These are phyloP conservation scores for Nycticorax nycticorax DNA, from an alignment of 2,113 vertebrate genomes.

Conservation along the genomic window DNA sequence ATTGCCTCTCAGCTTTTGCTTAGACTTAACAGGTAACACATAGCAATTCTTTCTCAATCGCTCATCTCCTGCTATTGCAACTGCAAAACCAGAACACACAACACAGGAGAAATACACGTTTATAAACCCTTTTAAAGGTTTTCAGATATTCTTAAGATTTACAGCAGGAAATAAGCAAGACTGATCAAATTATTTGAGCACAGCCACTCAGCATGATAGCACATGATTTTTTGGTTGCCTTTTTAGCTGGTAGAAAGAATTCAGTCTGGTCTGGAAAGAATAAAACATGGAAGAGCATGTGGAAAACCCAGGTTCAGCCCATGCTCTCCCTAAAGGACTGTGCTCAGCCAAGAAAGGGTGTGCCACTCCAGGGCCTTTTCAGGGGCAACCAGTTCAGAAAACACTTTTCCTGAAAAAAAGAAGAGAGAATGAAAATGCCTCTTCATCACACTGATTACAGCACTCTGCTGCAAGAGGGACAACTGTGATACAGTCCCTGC, in stretches of 20 bases:
- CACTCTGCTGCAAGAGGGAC: neutral
- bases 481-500: neutral
- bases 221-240: neutral
- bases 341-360: neutral
- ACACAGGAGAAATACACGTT: neutral
- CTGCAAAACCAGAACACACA: neutral
- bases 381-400: neutral
- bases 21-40: neutral
- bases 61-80: neutral
- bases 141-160: neutral
- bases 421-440: neutral
- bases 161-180: neutral
- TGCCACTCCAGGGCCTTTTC: neutral
- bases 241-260: neutral
- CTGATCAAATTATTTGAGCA: neutral
- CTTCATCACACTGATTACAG: neutral
- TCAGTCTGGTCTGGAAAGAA: neutral
- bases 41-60: neutral
- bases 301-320: neutral
- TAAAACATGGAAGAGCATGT: neutral
- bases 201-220: neutral
- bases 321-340: neutral
- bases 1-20: neutral
- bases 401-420: neutral
- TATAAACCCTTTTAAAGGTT: neutral